phyloP scores from a whole-genome alignment of 1,140 invertebrate genomes.

The Drosophila sp. region DNA sequence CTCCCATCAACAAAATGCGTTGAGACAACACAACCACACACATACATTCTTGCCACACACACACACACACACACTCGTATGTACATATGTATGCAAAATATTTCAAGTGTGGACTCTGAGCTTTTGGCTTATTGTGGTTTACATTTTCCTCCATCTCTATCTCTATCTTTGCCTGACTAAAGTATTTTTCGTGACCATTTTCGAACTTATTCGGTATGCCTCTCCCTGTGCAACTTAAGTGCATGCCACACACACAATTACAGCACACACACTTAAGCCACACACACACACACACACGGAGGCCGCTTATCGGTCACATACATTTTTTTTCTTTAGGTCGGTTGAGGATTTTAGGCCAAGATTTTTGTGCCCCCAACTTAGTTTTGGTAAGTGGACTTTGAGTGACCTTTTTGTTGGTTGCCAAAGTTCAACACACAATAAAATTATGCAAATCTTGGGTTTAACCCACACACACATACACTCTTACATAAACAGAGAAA shows the following conservation, averaged over 20 bases:
- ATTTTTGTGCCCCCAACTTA: constrained; percentile 59
- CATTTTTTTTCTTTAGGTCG: constrained; percentile 48
- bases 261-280: background rate
- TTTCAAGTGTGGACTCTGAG: constrained; percentile 28
- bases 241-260: constrained; percentile 54
- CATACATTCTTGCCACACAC: constrained; percentile 23
- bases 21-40: constrained; percentile 28
- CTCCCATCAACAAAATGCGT: constrained; percentile 41
- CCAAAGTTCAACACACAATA: constrained; percentile 74
- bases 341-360: constrained; percentile 75
- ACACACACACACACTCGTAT: constrained; percentile 12
- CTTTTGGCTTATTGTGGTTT: constrained; percentile 71
- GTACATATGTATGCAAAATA: constrained; percentile 21
- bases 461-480: constrained; percentile 43
- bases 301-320: constrained; percentile 72
- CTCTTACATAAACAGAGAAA: background rate
- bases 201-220: constrained; percentile 57
- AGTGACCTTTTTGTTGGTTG: constrained; percentile 70
- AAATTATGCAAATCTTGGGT: constrained; percentile 76
- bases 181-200: constrained; percentile 62
- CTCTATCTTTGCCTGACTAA: background rate
- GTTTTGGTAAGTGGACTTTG: constrained; percentile 77
- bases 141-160: constrained; percentile 31
- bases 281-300: background rate
- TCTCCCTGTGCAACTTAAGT: constrained; percentile 70